Evolutionary conservation across 2,797 vertebrate species (phyloP).

Genomic region (Danio kyathit): DNA sequence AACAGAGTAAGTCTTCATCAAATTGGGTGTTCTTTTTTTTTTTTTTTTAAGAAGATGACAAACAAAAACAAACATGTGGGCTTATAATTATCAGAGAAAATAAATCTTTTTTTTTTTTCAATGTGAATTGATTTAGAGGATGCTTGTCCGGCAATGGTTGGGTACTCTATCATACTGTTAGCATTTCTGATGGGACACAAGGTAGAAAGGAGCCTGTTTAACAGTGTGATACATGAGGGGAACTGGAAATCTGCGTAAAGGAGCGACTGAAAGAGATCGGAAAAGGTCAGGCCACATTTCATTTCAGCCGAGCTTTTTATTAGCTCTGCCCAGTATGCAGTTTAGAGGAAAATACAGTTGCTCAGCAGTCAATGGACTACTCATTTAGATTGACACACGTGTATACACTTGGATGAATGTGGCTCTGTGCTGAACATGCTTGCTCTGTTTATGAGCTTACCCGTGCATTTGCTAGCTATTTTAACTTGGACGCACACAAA

Average conservation of each 20-base stretch:
- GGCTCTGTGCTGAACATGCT: constrained; percentile 73
- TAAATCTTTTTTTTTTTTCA: neutral
- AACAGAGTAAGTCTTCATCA: constrained; percentile 30
- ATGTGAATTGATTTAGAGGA: constrained; percentile 31
- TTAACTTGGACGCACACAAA: constrained; percentile 69
- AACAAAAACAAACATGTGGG: constrained; percentile 19
- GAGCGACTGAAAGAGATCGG: constrained; percentile 76
- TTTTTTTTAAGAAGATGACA: constrained; percentile 35
- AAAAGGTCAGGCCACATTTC: constrained; percentile 81
- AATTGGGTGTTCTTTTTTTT: no score
- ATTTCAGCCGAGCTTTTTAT: constrained; percentile 74
- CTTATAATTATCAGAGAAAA: constrained; percentile 19
- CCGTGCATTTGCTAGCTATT: constrained; percentile 76
- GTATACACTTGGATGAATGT: constrained; percentile 74
- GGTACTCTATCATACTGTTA: constrained; percentile 71
- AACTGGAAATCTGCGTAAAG: constrained; percentile 74
- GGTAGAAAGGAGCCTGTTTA: constrained; percentile 75
- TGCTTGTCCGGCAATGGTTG: constrained; percentile 56
- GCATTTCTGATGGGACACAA: constrained; percentile 57
- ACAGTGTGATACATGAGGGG: constrained; percentile 77
- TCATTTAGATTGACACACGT: constrained; percentile 72
- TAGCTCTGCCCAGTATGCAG: constrained; percentile 72
- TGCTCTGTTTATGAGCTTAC: constrained; percentile 73
- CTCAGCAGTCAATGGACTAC: constrained; percentile 74
- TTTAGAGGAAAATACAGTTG: constrained; percentile 73